Evolutionary conservation across 2,113 vertebrate genomes (phyloP).

Genomic region (Albula glossodonta): DNA sequence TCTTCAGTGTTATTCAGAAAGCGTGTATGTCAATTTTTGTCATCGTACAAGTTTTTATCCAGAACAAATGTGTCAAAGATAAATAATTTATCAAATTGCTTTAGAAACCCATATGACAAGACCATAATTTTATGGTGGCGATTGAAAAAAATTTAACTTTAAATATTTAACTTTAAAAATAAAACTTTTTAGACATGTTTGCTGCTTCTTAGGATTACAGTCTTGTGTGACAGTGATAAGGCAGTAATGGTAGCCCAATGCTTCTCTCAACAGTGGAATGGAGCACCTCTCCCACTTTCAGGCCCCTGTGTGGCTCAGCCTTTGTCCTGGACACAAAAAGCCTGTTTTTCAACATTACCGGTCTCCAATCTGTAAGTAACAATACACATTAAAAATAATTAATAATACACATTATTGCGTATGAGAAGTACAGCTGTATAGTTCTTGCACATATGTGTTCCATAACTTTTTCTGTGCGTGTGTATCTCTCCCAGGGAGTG

Average conservation of each 20-base stretch:
- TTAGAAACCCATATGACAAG: too few relatives aligned
- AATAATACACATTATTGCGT: too few relatives aligned
- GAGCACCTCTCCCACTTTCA: constrained; percentile 63
- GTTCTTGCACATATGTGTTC: background rate
- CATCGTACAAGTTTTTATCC: too few relatives aligned
- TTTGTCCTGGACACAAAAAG: constrained; percentile 66
- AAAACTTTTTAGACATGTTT: background rate
- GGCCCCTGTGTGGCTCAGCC: constrained; percentile 56
- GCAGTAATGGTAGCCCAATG: constrained; percentile 39
- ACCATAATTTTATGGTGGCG: background rate
- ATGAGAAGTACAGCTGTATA: constrained; percentile 5
- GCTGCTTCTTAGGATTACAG: background rate
- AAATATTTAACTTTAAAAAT: background rate
- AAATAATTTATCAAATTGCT: too few relatives aligned
- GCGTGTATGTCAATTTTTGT: too few relatives aligned
- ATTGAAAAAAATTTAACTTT: background rate
- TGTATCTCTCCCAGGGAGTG: constrained; percentile 58
- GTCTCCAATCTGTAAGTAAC: constrained; percentile 58
- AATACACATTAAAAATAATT: too few relatives aligned
- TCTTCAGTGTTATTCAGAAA: too few relatives aligned
- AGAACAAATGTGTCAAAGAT: too few relatives aligned
- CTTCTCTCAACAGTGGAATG: constrained; percentile 68
- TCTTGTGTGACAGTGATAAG: background rate
- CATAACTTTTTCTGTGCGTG: constrained; percentile 17
- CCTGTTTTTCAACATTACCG: constrained; percentile 58